phyloP scores from a whole-genome alignment of 2,888 invertebrate genomes.

The Eupeodes luniger region DNA sequence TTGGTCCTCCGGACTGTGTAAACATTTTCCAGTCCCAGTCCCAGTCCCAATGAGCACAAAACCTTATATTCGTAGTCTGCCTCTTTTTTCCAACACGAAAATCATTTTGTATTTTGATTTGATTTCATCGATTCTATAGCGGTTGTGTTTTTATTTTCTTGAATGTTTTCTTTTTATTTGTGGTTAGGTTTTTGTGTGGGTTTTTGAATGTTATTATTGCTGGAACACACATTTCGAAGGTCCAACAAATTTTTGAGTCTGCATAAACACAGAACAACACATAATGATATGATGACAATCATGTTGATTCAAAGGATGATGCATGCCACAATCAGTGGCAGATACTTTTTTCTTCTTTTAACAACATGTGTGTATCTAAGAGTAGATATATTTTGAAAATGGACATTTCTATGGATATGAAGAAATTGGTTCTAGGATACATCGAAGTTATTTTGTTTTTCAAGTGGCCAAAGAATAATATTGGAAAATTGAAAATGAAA shows the following conservation, averaged over 20 bases:
- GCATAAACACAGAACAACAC: constrained; percentile 15
- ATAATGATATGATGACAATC: constrained; percentile 13
- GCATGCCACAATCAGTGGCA: constrained; percentile 48
- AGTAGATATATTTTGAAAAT: constrained; percentile 26
- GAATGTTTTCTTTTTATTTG: not conserved
- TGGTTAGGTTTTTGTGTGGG: constrained; percentile 18
- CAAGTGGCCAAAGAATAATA: constrained; percentile 65
- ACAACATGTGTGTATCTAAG: not conserved
- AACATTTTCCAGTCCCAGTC: constrained; percentile 40
- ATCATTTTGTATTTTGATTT: constrained; percentile 50
- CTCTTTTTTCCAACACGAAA: constrained; percentile 19
- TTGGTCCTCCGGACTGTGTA: constrained; percentile 60
- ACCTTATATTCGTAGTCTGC: too few relatives aligned
- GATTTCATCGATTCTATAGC: constrained; percentile 7
- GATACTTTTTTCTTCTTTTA: not conserved
- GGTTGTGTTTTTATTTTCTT: not conserved
- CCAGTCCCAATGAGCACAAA: not conserved
- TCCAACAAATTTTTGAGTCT: constrained; percentile 29
- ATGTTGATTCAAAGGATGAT: constrained; percentile 68
- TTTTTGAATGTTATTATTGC: constrained; percentile 36
- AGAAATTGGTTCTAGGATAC: constrained; percentile 53
- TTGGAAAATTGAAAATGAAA: constrained; percentile 69
- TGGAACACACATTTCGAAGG: constrained; percentile 29
- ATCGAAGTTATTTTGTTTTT: constrained; percentile 6
- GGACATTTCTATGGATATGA: constrained; percentile 36